Conservation (phyloP, 2,888 invertebrate species). For the Troides helena region DNA sequence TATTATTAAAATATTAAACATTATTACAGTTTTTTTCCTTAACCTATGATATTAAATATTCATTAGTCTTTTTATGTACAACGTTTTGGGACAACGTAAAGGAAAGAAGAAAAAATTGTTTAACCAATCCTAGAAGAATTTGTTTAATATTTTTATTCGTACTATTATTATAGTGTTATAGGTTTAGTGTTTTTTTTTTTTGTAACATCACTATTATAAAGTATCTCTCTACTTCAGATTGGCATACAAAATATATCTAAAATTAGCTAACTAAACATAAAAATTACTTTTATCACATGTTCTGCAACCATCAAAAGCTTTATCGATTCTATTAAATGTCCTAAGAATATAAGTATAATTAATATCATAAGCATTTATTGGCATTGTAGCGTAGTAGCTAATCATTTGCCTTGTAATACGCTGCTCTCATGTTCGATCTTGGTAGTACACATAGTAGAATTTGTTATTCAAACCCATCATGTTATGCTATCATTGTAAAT, state of each 20-base stretch:
- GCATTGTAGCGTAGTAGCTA: too few species aligned
- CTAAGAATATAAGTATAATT: neutral
- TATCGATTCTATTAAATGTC: neutral
- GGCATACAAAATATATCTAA: neutral
- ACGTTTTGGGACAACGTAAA: slow-evolving; percentile 3
- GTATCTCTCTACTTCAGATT: neutral
- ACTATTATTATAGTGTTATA: neutral
- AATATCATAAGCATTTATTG: too few species aligned
- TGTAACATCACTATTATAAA: neutral
- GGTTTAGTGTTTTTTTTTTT: neutral
- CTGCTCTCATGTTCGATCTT: too few species aligned
- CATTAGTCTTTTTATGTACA: slow-evolving; percentile 23
- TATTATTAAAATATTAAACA: neutral
- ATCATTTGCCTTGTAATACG: too few species aligned
- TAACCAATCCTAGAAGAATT: neutral
- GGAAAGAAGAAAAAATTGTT: neutral
- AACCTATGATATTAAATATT: slow-evolving; percentile 16
- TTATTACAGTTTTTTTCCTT: neutral
- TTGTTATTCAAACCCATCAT: too few species aligned
- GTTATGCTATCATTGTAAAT: too few species aligned
- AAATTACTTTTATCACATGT: neutral
- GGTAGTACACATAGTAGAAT: too few species aligned
- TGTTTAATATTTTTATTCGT: neutral
- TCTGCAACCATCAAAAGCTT: neutral
- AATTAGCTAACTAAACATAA: neutral